phyloP scores from a whole-genome alignment of 2,888 invertebrate species.

The Nycteola revayana region DNA sequence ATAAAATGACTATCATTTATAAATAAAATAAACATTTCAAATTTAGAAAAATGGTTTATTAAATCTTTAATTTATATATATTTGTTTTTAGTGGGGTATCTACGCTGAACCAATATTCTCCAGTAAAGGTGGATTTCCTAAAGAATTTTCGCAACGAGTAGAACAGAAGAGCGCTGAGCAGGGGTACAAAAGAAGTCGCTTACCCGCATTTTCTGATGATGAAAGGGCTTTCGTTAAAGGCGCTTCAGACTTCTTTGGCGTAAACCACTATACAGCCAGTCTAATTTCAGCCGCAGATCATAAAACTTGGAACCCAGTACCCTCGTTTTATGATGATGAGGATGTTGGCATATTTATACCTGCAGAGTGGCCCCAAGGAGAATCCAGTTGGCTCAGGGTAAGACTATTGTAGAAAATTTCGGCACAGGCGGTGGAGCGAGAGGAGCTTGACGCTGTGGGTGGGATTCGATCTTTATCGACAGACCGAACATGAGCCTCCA shows the following conservation, averaged over 20 bases:
- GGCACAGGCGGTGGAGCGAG: too few species aligned
- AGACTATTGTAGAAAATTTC: too few species aligned
- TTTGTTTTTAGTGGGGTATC: conserved; percentile 55
- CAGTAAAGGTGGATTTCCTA: conserved; percentile 76
- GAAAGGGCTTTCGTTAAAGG: conserved; percentile 53
- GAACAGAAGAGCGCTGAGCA: conserved; percentile 64
- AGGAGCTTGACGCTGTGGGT: too few species aligned
- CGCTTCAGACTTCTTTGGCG: conserved; percentile 63
- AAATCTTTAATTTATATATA: background rate
- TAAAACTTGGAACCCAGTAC: conserved; percentile 27
- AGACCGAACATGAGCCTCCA: too few species aligned
- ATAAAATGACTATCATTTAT: too few species aligned
- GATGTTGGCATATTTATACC: conserved; percentile 25
- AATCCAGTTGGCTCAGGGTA: conserved; percentile 52
- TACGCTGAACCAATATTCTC: conserved; percentile 76
- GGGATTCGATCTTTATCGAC: too few species aligned
- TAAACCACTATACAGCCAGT: conserved; percentile 85
- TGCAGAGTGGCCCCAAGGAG: conserved; percentile 44
- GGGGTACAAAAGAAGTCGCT: conserved; percentile 58
- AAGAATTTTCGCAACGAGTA: conserved; percentile 63
- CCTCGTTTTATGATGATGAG: conserved; percentile 44
- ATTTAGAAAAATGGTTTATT: too few species aligned
- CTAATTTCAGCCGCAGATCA: conserved; percentile 42
- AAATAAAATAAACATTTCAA: too few species aligned
- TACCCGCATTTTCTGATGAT: conserved; percentile 63